A percentile compares a stretch with the other conserved stretches of the same genome.
phyloP scores from a whole-genome alignment of 1,140 invertebrate genomes.

The Magallana angulata region DNA sequence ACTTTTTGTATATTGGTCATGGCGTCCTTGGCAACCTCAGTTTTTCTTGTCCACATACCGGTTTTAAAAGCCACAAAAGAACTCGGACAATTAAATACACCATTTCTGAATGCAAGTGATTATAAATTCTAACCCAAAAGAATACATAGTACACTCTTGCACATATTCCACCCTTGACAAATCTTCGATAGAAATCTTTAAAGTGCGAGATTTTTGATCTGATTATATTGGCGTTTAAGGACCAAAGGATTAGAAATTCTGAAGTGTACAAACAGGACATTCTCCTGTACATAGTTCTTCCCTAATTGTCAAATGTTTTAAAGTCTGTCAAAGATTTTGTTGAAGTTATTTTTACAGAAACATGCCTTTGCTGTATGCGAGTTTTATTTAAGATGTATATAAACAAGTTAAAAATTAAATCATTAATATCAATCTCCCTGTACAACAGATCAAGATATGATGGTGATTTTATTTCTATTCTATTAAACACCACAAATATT shows the following conservation, averaged over 20 bases:
- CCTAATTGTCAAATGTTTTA: no score
- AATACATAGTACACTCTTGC: neutral
- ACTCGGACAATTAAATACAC: neutral
- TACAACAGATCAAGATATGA: no score
- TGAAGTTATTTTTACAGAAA: no score
- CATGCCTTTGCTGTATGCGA: no score
- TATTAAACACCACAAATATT: no score
- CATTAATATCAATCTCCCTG: no score
- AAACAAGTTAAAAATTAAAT: no score
- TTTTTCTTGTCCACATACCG: neutral
- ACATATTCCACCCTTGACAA: neutral
- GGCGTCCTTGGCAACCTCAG: neutral
- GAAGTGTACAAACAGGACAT: no score
- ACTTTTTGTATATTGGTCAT: neutral
- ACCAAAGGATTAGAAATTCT: neutral
- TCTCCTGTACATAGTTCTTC: no score
- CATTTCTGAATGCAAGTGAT: neutral
- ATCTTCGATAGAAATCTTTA: neutral
- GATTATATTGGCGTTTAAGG: conserved; percentile 11
- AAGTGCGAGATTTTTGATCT: conserved; percentile 1
- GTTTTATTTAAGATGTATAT: no score
- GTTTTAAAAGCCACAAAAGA: neutral
- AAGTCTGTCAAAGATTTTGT: no score
- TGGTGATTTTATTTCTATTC: no score
- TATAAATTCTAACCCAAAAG: neutral